A percentile compares a stretch with the other conserved stretches of the same genome.
Evolutionary conservation across 1,140 invertebrate genomes (phyloP).

Genomic region (Caerostris darwini): DNA sequence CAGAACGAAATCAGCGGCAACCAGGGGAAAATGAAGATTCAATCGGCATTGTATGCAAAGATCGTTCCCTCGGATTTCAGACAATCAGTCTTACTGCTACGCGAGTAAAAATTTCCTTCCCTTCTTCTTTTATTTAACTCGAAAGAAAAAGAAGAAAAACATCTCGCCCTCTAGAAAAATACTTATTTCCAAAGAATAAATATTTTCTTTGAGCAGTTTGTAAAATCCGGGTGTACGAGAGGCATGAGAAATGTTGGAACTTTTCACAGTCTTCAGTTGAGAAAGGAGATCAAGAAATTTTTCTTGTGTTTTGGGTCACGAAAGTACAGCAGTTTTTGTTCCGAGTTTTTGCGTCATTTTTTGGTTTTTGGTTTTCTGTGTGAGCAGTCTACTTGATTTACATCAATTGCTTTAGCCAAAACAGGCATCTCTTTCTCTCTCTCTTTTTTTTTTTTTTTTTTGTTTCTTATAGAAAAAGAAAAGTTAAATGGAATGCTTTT

Average conservation of each 20-base stretch:
- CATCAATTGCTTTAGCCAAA: not conserved
- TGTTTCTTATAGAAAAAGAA: not conserved
- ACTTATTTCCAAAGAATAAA: conserved; percentile 15
- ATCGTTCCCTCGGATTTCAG: not conserved
- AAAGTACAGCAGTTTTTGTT: not conserved
- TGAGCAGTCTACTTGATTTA: not conserved
- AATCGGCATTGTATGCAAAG: conserved; percentile 15
- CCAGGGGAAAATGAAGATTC: not conserved
- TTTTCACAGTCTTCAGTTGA: not conserved
- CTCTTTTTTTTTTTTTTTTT: too few relatives aligned
- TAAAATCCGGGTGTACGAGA: not conserved
- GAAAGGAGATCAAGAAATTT: not conserved
- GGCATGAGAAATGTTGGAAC: not conserved
- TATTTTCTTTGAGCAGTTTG: not conserved
- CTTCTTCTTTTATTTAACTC: too few relatives aligned
- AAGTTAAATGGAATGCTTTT: not conserved
- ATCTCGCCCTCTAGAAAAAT: not conserved
- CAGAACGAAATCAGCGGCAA: not conserved
- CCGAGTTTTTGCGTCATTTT: not conserved
- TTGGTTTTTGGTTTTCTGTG: not conserved
- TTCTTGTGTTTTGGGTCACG: not conserved
- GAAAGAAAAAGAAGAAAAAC: not conserved
- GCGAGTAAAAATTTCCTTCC: not conserved
- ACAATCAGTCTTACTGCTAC: not conserved
- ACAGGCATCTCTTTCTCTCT: not conserved